A percentile compares a stretch with the other conserved stretches of the same genome.
phyloP scores from a whole-genome alignment of 2,888 invertebrate genomes.

The Cataglyphis livida region DNA sequence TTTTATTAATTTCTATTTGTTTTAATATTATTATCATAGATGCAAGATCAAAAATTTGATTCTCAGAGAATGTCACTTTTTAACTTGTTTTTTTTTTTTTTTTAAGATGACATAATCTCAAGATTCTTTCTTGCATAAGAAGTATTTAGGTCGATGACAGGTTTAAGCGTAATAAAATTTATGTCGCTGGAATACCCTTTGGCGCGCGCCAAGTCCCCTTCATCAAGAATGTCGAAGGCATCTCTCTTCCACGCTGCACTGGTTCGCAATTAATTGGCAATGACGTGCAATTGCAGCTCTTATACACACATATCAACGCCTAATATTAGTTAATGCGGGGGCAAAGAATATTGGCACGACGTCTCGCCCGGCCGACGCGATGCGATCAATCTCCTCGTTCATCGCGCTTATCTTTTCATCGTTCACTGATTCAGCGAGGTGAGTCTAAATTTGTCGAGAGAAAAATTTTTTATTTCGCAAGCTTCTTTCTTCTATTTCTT shows the following conservation, averaged over 20 bases:
- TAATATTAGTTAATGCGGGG: constrained; percentile 70
- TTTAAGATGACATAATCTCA: constrained; percentile 25
- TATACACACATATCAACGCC: constrained; percentile 26
- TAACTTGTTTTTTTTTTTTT: neutral
- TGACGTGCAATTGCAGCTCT: constrained; percentile 38
- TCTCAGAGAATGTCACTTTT: neutral
- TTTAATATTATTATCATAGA: neutral
- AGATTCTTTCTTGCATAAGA: constrained; percentile 28
- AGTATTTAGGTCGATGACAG: constrained; percentile 48
- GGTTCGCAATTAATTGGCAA: constrained; percentile 54
- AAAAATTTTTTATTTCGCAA: neutral
- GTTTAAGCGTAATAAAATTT: constrained; percentile 1
- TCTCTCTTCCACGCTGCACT: constrained; percentile 10
- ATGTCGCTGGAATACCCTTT: constrained; percentile 47
- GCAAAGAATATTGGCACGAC: constrained; percentile 73
- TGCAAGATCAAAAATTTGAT: neutral
- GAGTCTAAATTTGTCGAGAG: constrained; percentile 35
- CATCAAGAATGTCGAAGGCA: constrained; percentile 16
- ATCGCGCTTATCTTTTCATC: constrained; percentile 47
- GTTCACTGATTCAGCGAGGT: constrained; percentile 9
- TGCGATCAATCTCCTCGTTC: constrained; percentile 41
- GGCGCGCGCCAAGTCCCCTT: constrained; percentile 29
- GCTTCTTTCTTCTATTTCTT: neutral
- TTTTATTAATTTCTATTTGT: neutral
- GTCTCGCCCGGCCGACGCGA: constrained; percentile 33